phyloP scores from a whole-genome alignment of 2,888 invertebrate species.

The Panopea generosa region DNA sequence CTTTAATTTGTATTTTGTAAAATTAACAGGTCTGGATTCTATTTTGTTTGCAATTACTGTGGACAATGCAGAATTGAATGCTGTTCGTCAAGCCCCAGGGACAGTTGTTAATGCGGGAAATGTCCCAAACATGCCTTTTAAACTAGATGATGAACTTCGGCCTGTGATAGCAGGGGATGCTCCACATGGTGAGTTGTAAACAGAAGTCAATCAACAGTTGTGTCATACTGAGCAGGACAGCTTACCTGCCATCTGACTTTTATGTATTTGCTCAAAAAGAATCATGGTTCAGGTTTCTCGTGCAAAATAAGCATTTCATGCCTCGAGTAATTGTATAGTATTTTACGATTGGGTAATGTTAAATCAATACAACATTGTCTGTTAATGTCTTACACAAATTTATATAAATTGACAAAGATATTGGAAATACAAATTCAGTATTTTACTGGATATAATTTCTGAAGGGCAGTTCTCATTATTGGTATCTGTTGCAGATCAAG shows the following conservation, averaged over 20 bases:
- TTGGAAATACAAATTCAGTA: too few species aligned
- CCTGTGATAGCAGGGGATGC: slow-evolving; percentile 80
- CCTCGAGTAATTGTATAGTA: too few species aligned
- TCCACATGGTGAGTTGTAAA: slow-evolving; percentile 18
- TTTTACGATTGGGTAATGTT: too few species aligned
- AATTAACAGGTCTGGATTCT: slow-evolving; percentile 93
- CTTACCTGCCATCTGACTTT: neutral
- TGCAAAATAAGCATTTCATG: too few species aligned
- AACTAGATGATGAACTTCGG: slow-evolving; percentile 72
- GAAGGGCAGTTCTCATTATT: too few species aligned
- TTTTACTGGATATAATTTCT: too few species aligned
- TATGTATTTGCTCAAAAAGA: neutral
- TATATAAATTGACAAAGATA: too few species aligned
- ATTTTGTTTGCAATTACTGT: slow-evolving; percentile 97
- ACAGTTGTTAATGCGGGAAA: slow-evolving; percentile 53
- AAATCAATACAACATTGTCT: too few species aligned
- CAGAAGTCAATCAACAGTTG: neutral
- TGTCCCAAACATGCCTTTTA: slow-evolving; percentile 22
- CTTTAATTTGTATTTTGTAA: too few species aligned
- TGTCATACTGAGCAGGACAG: neutral
- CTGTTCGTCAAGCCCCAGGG: slow-evolving; percentile 86
- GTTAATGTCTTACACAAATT: too few species aligned
- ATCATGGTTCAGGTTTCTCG: neutral
- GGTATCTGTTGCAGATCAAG: too few species aligned
- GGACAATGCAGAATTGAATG: slow-evolving; percentile 90